Evolutionary conservation across 2,888 invertebrate genomes (phyloP), one percentile per base, ranked within the genome.

Genomic region (Protonemura montana): DNA sequence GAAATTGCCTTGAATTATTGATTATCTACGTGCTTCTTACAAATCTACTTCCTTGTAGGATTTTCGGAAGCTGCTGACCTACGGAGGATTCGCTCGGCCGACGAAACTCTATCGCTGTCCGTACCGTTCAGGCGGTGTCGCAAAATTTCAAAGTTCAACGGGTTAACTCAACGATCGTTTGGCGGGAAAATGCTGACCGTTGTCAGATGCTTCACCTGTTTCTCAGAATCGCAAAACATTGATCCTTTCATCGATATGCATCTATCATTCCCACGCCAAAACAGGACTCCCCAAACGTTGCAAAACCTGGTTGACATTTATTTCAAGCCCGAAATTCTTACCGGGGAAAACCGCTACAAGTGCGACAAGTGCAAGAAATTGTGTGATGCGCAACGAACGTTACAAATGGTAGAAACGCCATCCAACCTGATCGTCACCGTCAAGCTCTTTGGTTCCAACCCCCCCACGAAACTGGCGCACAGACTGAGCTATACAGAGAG

Each of bases 201-300:
- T 0, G 95, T 96, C 42, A 94, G 94, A 89, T 98, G 97, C 90
- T 92, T 94, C 25, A 93, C 93, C 85, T 98, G 97, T 90, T 92
- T 93, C 86, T 94, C 94, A 6, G 94, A 94, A 86, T 97, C 96
- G 0, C 93, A 94, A 86, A 95, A 95, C 29, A 94, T 94, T 0
- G 97, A 97, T 90, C 94, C 94, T 85, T 97, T 97, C 91, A 94
- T 96, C 5, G 97, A 97, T 89, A 91, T 98, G 21, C 96, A 96
- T 89, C 92, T 96, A 0, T 95, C 96, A 0, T 96, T 96, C 91
- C 96, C 96, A 0, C 85, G 76, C 28, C 83, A 82, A 21, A 29
- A 81, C 16, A 41, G 77, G 27, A 35, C 35, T 27, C 76, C 80
- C 10, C 41, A 59, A 29, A 87, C 87, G 42, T 95, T 97, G n/a